Evolutionary conservation across 2,797 vertebrate species (phyloP), one percentile per base, ranked within the genome.

Genomic region (Rhinogobio ventralis): DNA sequence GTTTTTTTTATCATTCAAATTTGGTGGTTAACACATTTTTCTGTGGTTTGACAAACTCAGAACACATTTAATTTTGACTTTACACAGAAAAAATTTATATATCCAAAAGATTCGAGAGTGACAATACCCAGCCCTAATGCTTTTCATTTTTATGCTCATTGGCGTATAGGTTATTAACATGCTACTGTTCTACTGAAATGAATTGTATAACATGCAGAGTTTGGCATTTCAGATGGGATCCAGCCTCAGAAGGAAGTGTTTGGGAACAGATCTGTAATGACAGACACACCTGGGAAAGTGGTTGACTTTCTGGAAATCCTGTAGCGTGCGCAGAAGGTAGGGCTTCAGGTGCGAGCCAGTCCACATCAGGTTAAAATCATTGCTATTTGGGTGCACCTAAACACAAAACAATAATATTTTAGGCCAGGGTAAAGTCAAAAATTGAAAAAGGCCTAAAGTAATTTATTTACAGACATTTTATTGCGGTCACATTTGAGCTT

Each of bases 341-440:
- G 97, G 97, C 92, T 99, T 99, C 89, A 98, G 94, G 91, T 99
- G 97, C 81, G 97, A 97, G 85, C 98, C 98, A 7, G 97, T 98
- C 98, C 98, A 99, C 98, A 99, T 98, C 33, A 99, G 95, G 90
- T 99, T 99, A 88, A 98, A 99, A 91, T 98, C 96, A 0, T 93
- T 97, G 90, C 96, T 99, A 87, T 96, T 98, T 45, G 97, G 95
- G 86, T 98, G 96, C 88, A 97, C 97, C 98, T 99, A 72, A 79
- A 90, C 78, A 86, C 39, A 60, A 87, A 62, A 87, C 51, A 68
- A 14, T 23, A 7, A 30, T 3, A 71, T 7, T 42, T 15, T 45
- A 14, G 30, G 49, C 0, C 49, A 55, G 3, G 17, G 46, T 14
- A 67, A 62, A 53, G 17, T 64, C 13, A 7, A 30, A 39, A n/a